These are phyloP conservation scores for Rhinichthys osculus DNA, from an alignment of 2,797 vertebrate genomes.

Conservation along the genomic window DNA sequence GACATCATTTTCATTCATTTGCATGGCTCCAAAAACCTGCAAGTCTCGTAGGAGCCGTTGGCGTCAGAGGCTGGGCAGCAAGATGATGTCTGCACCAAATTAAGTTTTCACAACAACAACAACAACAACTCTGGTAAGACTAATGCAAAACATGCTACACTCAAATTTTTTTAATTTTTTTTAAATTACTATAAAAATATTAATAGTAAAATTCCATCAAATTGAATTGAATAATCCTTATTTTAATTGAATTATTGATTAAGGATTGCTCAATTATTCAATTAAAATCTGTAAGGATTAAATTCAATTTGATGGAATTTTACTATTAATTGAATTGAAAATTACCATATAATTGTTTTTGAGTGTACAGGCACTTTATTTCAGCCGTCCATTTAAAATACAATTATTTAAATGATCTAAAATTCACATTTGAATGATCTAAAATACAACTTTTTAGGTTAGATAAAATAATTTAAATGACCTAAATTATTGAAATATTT, in stretches of 20 bases:
- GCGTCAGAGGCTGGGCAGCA: neutral
- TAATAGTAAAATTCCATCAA: too few species aligned
- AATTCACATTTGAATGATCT: neutral
- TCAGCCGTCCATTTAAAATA: neutral
- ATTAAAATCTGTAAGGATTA: too few species aligned
- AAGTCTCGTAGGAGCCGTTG: neutral
- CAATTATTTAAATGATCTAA: neutral
- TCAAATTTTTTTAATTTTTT: too few species aligned
- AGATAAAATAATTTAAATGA: too few species aligned
- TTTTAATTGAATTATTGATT: too few species aligned
- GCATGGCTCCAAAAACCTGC: constrained; percentile 1
- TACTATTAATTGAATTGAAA: too few species aligned
- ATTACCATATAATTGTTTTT: too few species aligned
- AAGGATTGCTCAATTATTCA: too few species aligned
- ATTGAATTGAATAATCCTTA: too few species aligned
- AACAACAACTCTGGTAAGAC: neutral
- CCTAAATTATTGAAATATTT: neutral
- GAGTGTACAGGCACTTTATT: neutral
- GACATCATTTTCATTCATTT: neutral
- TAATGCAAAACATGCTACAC: neutral
- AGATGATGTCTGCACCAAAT: constrained; percentile 1
- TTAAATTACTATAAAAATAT: too few species aligned
- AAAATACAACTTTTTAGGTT: neutral
- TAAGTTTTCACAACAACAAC: neutral
- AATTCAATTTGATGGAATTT: too few species aligned